phyloP scores from a whole-genome alignment of 2,888 invertebrate genomes.

The Campoplex nolae region DNA sequence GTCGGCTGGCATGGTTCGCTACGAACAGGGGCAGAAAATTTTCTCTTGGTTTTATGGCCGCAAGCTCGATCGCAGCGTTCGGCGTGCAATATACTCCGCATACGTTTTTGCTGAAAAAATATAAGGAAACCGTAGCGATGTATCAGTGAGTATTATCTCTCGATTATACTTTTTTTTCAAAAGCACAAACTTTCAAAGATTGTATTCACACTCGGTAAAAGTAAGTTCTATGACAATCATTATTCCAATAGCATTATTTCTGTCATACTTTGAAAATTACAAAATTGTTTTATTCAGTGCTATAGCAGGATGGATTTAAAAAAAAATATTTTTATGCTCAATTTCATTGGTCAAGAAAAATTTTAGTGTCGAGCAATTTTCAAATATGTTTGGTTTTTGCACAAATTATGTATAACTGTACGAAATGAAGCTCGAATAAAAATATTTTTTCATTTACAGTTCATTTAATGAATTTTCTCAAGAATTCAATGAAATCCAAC shows the following conservation, averaged over 20 bases:
- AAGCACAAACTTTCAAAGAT: background rate
- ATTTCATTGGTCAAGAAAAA: background rate
- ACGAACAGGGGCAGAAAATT: conserved; percentile 36
- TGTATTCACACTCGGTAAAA: background rate
- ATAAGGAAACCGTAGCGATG: conserved; percentile 87
- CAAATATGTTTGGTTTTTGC: background rate
- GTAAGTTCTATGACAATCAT: background rate
- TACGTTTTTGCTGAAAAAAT: conserved; percentile 87
- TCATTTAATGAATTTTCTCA: too few species aligned
- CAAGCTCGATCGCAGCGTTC: conserved; percentile 26
- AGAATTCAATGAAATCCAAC: too few species aligned
- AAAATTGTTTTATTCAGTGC: background rate
- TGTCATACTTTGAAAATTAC: too few species aligned
- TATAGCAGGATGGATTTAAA: background rate
- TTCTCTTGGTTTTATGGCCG: conserved; percentile 12
- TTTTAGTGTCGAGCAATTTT: background rate
- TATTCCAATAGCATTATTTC: too few species aligned
- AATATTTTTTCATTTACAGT: too few species aligned
- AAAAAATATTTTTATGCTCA: too few species aligned
- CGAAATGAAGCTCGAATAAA: background rate
- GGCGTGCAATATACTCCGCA: conserved; percentile 85
- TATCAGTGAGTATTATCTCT: conserved; percentile 86
- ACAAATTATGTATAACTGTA: background rate
- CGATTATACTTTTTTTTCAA: conserved; percentile 29
- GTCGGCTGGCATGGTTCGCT: conserved; percentile 57